Conservation (phyloP, 2,797 vertebrate genomes). For the Nothura maculosa region DNA sequence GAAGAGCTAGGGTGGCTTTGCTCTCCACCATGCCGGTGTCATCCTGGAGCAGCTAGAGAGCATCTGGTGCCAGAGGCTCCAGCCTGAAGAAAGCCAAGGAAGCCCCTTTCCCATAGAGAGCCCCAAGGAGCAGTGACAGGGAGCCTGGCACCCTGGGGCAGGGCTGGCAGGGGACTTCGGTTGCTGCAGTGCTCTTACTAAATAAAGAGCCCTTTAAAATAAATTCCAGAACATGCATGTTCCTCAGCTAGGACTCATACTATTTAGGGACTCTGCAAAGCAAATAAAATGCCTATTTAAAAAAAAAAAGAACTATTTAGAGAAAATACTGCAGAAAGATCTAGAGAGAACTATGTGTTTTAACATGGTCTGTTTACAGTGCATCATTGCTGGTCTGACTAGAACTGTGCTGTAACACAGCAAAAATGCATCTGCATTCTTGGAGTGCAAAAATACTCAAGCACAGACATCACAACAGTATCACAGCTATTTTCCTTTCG, state of each 20-base stretch:
- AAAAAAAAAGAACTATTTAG: slow-evolving; percentile 81
- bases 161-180: background rate
- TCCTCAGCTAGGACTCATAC: slow-evolving; percentile 41
- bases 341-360: slow-evolving; percentile 79
- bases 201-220: slow-evolving; percentile 33
- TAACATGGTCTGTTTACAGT: slow-evolving; percentile 83
- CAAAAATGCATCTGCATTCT: slow-evolving; percentile 84
- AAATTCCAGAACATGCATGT: slow-evolving; percentile 62
- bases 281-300: slow-evolving; percentile 80
- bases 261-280: slow-evolving; percentile 76
- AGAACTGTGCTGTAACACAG: slow-evolving; percentile 75
- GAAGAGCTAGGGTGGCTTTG: background rate
- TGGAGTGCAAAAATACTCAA: slow-evolving; percentile 79
- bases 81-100: background rate
- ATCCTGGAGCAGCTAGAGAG: too few relatives aligned
- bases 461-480: slow-evolving; percentile 75
- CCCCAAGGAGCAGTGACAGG: too few relatives aligned
- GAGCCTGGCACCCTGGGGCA: rapidly evolving
- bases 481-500: slow-evolving; percentile 63
- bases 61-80: background rate
- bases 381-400: slow-evolving; percentile 73
- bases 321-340: slow-evolving; percentile 77
- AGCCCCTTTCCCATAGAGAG: rapidly evolving
- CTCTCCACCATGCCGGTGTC: background rate
- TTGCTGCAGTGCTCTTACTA: background rate